Evolutionary conservation across 2,797 vertebrate genomes (phyloP).

Genomic region (Orestias chungarensis): DNA sequence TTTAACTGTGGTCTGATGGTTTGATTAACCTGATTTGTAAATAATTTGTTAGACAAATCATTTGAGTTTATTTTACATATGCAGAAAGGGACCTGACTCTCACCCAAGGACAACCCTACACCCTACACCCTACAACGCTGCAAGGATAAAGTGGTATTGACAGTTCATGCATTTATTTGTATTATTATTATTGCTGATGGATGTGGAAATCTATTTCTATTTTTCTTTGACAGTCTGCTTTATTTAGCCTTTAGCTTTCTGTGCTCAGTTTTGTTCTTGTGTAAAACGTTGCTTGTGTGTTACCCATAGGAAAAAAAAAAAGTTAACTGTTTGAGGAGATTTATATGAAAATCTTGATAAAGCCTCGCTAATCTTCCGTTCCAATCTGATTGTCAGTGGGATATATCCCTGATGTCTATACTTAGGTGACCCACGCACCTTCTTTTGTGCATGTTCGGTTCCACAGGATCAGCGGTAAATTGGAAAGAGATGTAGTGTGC

Average conservation of each 20-base stretch:
- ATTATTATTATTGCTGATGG: too few species aligned
- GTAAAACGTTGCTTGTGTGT: conserved; percentile 51
- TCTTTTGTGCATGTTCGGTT: conserved; percentile 70
- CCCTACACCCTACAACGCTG: too few species aligned
- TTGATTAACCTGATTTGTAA: not conserved
- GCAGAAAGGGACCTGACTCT: too few species aligned
- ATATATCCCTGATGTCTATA: conserved; percentile 69
- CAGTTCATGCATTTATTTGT: too few species aligned
- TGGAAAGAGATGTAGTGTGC: conserved; percentile 66
- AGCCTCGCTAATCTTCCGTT: conserved; percentile 68
- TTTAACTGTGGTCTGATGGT: too few species aligned
- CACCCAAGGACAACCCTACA: too few species aligned
- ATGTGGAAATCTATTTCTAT: not conserved
- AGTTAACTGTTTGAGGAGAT: conserved; percentile 27
- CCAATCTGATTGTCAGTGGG: conserved; percentile 73
- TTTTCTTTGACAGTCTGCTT: conserved; percentile 16
- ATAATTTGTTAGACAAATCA: too few species aligned
- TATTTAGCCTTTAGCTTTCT: conserved; percentile 3
- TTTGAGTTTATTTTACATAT: too few species aligned
- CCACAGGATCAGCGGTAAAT: conserved; percentile 73
- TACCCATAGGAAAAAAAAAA: conserved; percentile 31
- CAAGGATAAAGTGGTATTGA: not conserved
- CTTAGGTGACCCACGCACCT: conserved; percentile 73
- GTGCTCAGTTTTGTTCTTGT: conserved; percentile 31
- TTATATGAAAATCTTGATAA: conserved; percentile 66